Evolutionary conservation across 1,140 invertebrate genomes (phyloP), one percentile per base, ranked within the genome.

Genomic region (Drosophila nebulosa): DNA sequence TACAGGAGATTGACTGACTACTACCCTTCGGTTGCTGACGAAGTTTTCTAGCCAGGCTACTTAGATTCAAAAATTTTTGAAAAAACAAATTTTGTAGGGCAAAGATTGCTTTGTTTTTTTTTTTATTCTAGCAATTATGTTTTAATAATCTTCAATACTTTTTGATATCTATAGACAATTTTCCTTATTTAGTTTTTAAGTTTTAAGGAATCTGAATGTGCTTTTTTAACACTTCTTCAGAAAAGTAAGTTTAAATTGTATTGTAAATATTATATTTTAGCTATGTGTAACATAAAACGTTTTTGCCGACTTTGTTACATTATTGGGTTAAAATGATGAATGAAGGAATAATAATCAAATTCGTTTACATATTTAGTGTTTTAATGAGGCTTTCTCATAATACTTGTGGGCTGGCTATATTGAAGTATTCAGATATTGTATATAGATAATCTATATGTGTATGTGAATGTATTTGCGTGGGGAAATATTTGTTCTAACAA

Each of bases 401-500:
- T n/a, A n/a, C n/a, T n/a, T n/a, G n/a, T n/a, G n/a, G n/a, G n/a
- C 30, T 10, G 10, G 10, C 6, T 32, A 32, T 32, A 32, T 32
- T 32, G 30, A 32, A 12, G 9, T 0, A 32, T 30, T 12, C 9
- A 32, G 0, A 4, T 32, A 32, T 32, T 32, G 10, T 32, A 12
- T 12, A 12, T 32, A 2, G 5, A 18, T 21, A 21, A 46, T 27
- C 1, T 63, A 2, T 51, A 42, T 65, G 39, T 59, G 36, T 52
- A 21, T 72, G 16, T 72, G 14, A 27, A 24, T 42, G 39, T 56
- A 51, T 18, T 18, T 3, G 3, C 21, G 9, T 46, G 16, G 16
- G 39, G 59, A 42, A 16, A 53, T 55, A 65, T 46, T 75, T 75
- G 6, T 32, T 57, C 26, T 80, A 69, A 68, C 70, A 79, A 74